Base-by-base conservation (phyloP, 2,797 vertebrate genomes). In the Girardinus metallicus region DNA sequence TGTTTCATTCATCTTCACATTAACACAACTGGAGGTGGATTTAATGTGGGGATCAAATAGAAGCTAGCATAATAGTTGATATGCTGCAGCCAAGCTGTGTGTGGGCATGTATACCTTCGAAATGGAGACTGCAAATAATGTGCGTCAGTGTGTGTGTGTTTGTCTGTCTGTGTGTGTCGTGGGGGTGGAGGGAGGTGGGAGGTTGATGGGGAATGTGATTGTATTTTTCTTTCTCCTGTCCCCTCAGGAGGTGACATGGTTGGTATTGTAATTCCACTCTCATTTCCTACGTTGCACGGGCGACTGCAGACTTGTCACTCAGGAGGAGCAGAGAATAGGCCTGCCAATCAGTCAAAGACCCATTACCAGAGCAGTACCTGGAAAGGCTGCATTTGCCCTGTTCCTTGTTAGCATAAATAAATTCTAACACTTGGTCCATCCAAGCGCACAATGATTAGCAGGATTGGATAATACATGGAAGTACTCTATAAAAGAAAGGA, bases 231-330 rank as follows among this genome's bases (percentile, higher is more conserved):
- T 90, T 90, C 89, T 85, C 88, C 88, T 88, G 86, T 93, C 94
- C 94, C 94, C 92, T 73, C 90, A 95, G 93, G 93, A 95, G 94
- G 93, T 95, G 93, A 95, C 94, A 93, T 89, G 88, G 89, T 89
- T 87, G 91, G 84, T 93, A 96, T 95, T 95, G 93, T 95, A 95
- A 95, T 95, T 95, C 94, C 94, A 93, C 93, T 95, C 93, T 94
- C 94, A 95, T 95, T 95, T 95, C 92, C 95, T 88, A 85, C 87
- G 83, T 88, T 82, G 83, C 89, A 83, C 86, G 78, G 84, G 91
- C 80, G 88, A 94, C 93, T 88, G 91, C 87, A 73, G 89, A 80
- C 92, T 93, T 95, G 95, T 95, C 94, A 95, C 90, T 95, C 95
- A 94, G 84, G 87, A 88, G 86, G 80, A 85, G 83, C 84, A 90